Base-by-base conservation (phyloP, 2,797 vertebrate genomes). In the Denticeps clupeoides region DNA sequence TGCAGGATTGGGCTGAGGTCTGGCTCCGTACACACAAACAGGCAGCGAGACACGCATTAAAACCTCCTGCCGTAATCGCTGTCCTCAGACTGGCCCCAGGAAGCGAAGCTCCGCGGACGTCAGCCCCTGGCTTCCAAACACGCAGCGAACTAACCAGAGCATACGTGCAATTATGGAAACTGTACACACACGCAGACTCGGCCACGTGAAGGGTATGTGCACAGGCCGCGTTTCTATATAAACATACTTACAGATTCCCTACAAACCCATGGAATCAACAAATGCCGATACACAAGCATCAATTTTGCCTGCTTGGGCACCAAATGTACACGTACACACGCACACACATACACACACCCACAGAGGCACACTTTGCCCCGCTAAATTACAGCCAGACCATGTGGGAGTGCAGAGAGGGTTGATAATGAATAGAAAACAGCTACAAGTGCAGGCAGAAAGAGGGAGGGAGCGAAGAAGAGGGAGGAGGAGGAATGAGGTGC, bases 391-490 rank as follows among this genome's bases (percentile, higher is more conserved):
- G 73, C 60, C 60, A 25, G 65, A 69, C 79, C 81, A 82, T 80
- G 77, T 81, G 79, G 79, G 73, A 77, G 61, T 74, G 78, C 76
- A 80, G 76, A 76, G 71, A 78, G 71, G n/a, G 74, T 70, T 78
- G 74, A 79, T 80, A 80, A 80, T 82, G 80, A 81, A 80, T 79
- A 72, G 74, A 69, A 60, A 63, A 68, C 59, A 59, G 67, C 71
- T 75, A 74, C 73, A 79, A 78, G 73, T 73, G 69, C 69, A 71
- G 64, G 31, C 13, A 55, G 53, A 65, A 67, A 72, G 69, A 65
- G 67, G 65, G 65, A 52, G 60, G 56, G 53, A 65, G 57, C 49
- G 64, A 53, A 45, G 60, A 5, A 47, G 42, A 11, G 10, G 18
- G 33, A 5, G 3, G 33, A 16, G 6, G 46, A 6, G 21, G 13